phyloP scores from a whole-genome alignment of 2,888 invertebrate species.

The Neoitamus cyanurus region DNA sequence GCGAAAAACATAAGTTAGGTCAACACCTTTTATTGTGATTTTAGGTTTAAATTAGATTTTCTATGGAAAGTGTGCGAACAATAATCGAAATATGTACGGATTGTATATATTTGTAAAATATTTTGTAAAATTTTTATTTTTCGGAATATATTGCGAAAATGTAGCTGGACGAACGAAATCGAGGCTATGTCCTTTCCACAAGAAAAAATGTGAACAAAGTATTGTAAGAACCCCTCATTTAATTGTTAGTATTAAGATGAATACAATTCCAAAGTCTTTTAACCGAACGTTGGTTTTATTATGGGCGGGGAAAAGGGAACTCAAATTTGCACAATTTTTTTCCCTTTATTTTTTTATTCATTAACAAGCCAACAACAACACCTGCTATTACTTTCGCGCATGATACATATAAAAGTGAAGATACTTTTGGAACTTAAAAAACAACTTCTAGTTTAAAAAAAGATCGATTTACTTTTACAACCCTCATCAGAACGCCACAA shows the following conservation, averaged over 20 bases:
- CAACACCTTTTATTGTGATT: slow-evolving; percentile 3
- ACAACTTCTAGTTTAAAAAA: too few species aligned
- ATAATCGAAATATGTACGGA: slow-evolving; percentile 2
- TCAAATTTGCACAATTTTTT: background rate
- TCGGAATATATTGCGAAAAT: background rate
- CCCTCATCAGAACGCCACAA: too few species aligned
- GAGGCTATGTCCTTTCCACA: background rate
- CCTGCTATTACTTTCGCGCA: too few species aligned
- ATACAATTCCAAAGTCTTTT: background rate
- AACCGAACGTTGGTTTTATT: background rate
- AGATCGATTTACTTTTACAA: too few species aligned
- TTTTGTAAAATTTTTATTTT: background rate
- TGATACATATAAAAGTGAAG: too few species aligned
- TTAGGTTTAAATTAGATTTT: slow-evolving; percentile 16
- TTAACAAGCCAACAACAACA: too few species aligned
- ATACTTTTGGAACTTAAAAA: too few species aligned
- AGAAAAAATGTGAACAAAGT: background rate
- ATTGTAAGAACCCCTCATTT: background rate
- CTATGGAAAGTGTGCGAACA: slow-evolving; percentile 16
- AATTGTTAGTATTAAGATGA: background rate
- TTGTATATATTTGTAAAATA: slow-evolving; percentile 8
- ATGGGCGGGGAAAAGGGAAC: too few species aligned
- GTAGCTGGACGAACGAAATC: background rate
- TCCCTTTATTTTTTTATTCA: background rate
- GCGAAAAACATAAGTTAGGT: background rate